Evolutionary conservation across 2,113 vertebrate genomes (phyloP).

Genomic region (Anarhynchus alexandrinus): DNA sequence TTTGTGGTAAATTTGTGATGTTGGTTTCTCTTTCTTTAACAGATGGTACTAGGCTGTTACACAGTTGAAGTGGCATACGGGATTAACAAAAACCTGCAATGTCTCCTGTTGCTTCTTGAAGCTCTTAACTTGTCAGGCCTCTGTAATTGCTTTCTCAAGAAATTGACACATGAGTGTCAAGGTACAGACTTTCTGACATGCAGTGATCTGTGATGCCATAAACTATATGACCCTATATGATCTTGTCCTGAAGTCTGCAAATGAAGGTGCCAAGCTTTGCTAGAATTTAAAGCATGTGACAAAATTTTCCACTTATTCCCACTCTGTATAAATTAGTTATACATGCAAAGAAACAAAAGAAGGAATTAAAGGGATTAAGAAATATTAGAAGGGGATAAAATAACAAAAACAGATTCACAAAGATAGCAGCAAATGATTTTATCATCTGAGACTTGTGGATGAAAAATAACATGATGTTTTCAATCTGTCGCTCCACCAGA

Average conservation of each 20-base stretch:
- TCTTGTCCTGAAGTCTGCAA: background rate
- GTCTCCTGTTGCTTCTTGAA: background rate
- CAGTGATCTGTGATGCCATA: background rate
- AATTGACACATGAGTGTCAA: background rate
- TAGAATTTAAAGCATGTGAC: background rate
- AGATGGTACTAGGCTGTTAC: background rate
- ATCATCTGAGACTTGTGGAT: background rate
- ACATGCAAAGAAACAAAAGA: background rate
- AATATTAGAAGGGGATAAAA: background rate
- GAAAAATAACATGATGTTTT: background rate
- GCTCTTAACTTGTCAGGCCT: background rate
- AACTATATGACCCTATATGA: background rate
- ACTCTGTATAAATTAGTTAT: background rate
- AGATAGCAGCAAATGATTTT: background rate
- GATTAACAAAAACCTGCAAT: background rate
- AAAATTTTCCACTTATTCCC: background rate
- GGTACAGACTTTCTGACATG: background rate
- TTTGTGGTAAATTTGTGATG: background rate
- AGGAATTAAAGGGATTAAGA: background rate
- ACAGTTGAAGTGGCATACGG: background rate
- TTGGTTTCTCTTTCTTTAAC: background rate
- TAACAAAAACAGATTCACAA: background rate
- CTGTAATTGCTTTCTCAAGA: conserved; percentile 11
- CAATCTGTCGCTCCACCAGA: background rate
- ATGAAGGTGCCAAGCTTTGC: background rate